Percentiles rank a stretch among this genome's conserved stretches.
Conservation (phyloP, 2,797 vertebrate species). For the Hylomyscus alleni region DNA sequence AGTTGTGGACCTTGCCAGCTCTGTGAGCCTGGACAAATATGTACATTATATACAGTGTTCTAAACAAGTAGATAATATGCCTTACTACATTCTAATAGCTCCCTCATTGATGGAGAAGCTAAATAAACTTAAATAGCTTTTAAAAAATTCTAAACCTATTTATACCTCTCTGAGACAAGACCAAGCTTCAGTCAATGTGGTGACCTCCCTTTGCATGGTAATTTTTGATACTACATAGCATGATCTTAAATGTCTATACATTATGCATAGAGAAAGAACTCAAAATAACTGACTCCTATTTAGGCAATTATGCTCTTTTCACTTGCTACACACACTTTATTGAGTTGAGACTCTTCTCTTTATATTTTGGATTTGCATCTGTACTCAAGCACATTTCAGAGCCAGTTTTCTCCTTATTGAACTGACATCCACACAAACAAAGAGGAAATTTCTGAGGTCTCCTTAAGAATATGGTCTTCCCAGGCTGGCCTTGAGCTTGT, state of each 20-base stretch:
- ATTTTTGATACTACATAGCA: background rate
- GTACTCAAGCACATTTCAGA: conserved; percentile 50
- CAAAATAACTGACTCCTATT: conserved; percentile 50
- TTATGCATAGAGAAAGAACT: background rate
- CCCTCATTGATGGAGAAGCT: background rate
- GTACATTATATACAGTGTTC: background rate
- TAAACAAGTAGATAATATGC: background rate
- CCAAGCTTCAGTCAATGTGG: background rate
- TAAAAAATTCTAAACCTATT: background rate
- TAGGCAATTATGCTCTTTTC: conserved; percentile 10
- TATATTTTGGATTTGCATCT: conserved; percentile 46
- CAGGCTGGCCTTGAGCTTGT: background rate
- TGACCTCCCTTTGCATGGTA: background rate
- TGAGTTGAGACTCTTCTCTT: conserved; percentile 63
- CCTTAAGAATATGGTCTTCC: conserved; percentile 56
- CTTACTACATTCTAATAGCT: conserved; percentile 35
- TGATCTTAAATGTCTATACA: conserved; percentile 43
- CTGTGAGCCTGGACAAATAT: background rate
- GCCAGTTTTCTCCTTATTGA: conserved; percentile 28
- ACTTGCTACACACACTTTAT: conserved; percentile 27
- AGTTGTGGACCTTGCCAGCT: background rate
- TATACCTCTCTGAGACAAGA: conserved; percentile 4
- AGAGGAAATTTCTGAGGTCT: conserved; percentile 58
- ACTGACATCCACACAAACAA: background rate
- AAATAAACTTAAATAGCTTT: conserved; percentile 16